Conservation (phyloP, 2,797 vertebrate genomes). For the Triplophysa bombifrons region DNA sequence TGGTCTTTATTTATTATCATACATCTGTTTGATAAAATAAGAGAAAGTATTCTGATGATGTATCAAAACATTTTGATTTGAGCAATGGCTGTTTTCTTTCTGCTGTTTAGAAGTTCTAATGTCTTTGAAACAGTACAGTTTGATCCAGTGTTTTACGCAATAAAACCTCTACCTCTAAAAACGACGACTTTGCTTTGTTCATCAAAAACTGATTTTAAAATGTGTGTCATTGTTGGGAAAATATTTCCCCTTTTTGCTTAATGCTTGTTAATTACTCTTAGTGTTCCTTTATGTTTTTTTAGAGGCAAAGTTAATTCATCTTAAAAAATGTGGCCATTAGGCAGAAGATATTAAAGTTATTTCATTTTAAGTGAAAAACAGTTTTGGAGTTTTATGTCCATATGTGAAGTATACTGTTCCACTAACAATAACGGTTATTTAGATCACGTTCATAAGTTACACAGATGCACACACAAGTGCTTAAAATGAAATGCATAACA, state of each 20-base stretch:
- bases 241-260: slow-evolving; percentile 20
- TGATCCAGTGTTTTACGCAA: slow-evolving; percentile 87
- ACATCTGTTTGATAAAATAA: slow-evolving; percentile 76
- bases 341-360: neutral
- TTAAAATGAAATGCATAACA: slow-evolving; percentile 8
- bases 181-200: slow-evolving; percentile 49
- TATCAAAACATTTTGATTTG: slow-evolving; percentile 79
- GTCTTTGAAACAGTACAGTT: slow-evolving; percentile 86
- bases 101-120: slow-evolving; percentile 83
- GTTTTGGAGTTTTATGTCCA: slow-evolving; percentile 6
- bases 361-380: neutral
- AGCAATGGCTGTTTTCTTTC: slow-evolving; percentile 84
- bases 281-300: neutral
- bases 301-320: neutral
- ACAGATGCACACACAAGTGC: neutral
- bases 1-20: slow-evolving; percentile 92
- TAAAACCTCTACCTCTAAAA: slow-evolving; percentile 90
- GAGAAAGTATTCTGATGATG: slow-evolving; percentile 86
- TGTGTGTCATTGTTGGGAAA: slow-evolving; percentile 29
- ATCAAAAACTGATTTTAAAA: slow-evolving; percentile 27
- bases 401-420: slow-evolving; percentile 8
- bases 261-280: neutral
- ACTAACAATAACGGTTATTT: slow-evolving; percentile 1
- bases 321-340: neutral
- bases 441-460: slow-evolving; percentile 6